Evolutionary conservation across 1,140 invertebrate species (phyloP).

Genomic region (Microplitis mediator): DNA sequence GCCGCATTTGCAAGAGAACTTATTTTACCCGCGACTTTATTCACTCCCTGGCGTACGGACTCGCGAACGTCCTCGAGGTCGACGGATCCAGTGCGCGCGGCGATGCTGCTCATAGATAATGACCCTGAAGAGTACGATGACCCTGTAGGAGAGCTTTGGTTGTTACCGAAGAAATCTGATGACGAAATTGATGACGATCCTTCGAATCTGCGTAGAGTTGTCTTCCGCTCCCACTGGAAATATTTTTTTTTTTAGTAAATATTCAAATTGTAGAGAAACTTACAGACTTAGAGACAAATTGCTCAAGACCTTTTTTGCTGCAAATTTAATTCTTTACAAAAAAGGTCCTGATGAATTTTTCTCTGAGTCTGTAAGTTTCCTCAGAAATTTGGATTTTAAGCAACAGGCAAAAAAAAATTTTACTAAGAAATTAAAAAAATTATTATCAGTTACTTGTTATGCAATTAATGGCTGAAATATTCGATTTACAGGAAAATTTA

Average conservation of each 20-base stretch:
- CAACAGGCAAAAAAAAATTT: too few species aligned
- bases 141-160: conserved; percentile 41
- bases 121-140: conserved; percentile 43
- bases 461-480: too few species aligned
- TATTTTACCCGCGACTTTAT: conserved; percentile 92
- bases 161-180: conserved; percentile 89
- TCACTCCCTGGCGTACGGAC: conserved; percentile 93
- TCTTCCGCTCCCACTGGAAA: conserved; percentile 67
- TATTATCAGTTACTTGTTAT: too few species aligned
- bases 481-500: too few species aligned
- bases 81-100: conserved; percentile 47
- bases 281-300: too few species aligned
- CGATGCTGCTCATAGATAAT: conserved; percentile 45
- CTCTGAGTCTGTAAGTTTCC: too few species aligned
- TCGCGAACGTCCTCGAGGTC: conserved; percentile 95
- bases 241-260: too few species aligned
- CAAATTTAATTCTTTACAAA: too few species aligned
- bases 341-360: too few species aligned
- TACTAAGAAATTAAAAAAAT: too few species aligned
- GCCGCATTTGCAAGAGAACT: conserved; percentile 94
- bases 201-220: conserved; percentile 79
- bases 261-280: not conserved
- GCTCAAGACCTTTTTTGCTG: too few species aligned
- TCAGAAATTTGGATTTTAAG: too few species aligned
- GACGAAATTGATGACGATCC: conserved; percentile 94